Percentiles rank a stretch among this genome's conserved stretches.
Evolutionary conservation across 2,797 vertebrate species (phyloP).

Genomic region (Danio aesculapii): DNA sequence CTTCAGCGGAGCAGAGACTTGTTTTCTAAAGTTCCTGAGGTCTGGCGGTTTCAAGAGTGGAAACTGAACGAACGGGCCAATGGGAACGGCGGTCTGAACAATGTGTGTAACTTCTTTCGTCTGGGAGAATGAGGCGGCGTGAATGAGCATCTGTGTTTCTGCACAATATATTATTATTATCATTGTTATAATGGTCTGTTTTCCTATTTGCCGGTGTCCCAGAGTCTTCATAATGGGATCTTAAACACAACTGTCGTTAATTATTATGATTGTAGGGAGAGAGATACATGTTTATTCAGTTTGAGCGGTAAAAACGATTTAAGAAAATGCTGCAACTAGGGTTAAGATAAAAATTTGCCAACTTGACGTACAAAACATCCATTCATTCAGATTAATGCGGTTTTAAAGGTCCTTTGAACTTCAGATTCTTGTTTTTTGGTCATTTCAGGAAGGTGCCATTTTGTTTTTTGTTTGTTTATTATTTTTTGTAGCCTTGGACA

Average conservation of each 20-base stretch:
- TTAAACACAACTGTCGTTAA: constrained; percentile 1
- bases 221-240: constrained; percentile 18
- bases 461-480: background rate
- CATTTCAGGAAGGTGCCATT: constrained; percentile 37
- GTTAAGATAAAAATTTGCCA: constrained; percentile 15
- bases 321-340: background rate
- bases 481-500: constrained; percentile 7
- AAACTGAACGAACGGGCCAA: constrained; percentile 31
- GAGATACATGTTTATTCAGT: background rate
- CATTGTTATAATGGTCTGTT: constrained; percentile 23
- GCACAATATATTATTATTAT: constrained; percentile 23
- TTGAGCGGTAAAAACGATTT: background rate
- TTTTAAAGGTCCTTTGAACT: background rate
- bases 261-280: background rate
- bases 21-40: constrained; percentile 41
- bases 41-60: constrained; percentile 2
- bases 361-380: constrained; percentile 7
- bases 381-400: background rate
- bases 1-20: constrained; percentile 31
- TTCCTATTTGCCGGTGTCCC: constrained; percentile 30
- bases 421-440: background rate
- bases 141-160: constrained; percentile 28
- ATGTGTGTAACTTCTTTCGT: constrained; percentile 21
- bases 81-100: constrained; percentile 36
- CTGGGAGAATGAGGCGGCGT: constrained; percentile 9